Evolutionary conservation across 2,797 vertebrate genomes (phyloP), one percentile per base, ranked within the genome.

Genomic region (Pangasius macronema): DNA sequence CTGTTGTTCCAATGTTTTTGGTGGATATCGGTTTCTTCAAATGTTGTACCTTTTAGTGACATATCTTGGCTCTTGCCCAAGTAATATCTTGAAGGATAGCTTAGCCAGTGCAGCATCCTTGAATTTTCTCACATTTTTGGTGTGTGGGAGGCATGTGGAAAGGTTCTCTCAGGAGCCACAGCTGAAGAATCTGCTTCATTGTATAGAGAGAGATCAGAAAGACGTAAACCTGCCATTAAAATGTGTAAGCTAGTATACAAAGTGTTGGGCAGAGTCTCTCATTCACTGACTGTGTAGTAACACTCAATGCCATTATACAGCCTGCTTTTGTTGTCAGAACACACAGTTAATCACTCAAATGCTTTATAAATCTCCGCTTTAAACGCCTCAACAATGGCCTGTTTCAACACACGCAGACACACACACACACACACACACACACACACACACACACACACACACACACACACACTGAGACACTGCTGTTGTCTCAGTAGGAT

Each of bases 301-400:
- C 76, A 72, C 86, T 42, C 75, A 65, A 85, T 85, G 11, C 65
- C 55, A 39, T 89, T 90, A 63, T 85, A 49, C 65, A 10, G 75
- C 46, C 65, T 80, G 46, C 22, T 57, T 86, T 84, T 82, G 82
- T 82, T 86, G 86, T 82, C 39, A 24, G 55, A 53, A 36, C 61
- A 61, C 63, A 24, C 27, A 81, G 79, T 83, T 88, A 59, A 88
- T 88, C 87, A 88, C 42, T 82, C 6, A 11, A 39, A 65, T 75
- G 13, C 79, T 42, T 63, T 42, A 46, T 46, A 63, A 82, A 82
- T 46, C 57, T n/a, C 57, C 2, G 1, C 57, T 82, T 61, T 61
- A 63, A 46, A 73, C 33, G 57, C 2, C 57, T 67, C 51, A 67
- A 82, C 82, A 89, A 89, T 67, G 63, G 82, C 53, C 83, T 63